These are phyloP conservation scores for Misgurnus anguillicaudatus DNA, from an alignment of 2,113 vertebrate genomes.

Conservation along the genomic window DNA sequence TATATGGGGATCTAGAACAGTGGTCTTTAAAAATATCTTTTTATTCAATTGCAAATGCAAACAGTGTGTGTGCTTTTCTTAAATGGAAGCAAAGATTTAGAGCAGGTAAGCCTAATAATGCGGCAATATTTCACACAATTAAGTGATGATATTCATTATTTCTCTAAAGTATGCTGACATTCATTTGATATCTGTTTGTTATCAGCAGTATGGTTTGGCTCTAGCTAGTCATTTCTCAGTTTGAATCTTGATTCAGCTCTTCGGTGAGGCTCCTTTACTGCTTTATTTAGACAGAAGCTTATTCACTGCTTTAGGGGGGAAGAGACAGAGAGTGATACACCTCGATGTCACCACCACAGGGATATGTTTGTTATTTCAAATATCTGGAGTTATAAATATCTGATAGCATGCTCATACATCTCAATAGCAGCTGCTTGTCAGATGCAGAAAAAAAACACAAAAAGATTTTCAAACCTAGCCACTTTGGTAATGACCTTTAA, in stretches of 20 bases:
- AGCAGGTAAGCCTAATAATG: neutral
- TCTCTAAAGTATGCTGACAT: conserved; percentile 3
- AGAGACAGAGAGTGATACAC: neutral
- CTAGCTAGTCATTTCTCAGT: conserved; percentile 23
- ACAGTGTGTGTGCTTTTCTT: neutral
- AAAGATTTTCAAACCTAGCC: too few species aligned
- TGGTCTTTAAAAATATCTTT: neutral
- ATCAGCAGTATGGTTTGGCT: conserved; percentile 15
- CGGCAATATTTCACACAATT: neutral
- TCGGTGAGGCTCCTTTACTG: conserved; percentile 5
- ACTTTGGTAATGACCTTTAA: too few species aligned
- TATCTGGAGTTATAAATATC: conserved; percentile 4
- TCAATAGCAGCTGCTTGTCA: neutral
- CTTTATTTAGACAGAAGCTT: conserved; percentile 9
- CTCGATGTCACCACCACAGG: neutral
- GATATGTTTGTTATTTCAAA: conserved; percentile 9
- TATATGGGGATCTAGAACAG: too few species aligned
- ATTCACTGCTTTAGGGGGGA: conserved; percentile 1
- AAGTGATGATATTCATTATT: conserved; percentile 12
- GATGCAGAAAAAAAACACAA: neutral
- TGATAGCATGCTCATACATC: too few species aligned
- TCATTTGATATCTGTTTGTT: conserved; percentile 20
- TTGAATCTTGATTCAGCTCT: conserved; percentile 7
- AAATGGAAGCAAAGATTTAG: conserved; percentile 2
- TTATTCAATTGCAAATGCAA: neutral